A percentile compares a stretch with the other conserved stretches of the same genome.
These are phyloP conservation scores for Rhynchonycteris naso DNA, from an alignment of 2,797 vertebrate genomes.

Conservation along the genomic window DNA sequence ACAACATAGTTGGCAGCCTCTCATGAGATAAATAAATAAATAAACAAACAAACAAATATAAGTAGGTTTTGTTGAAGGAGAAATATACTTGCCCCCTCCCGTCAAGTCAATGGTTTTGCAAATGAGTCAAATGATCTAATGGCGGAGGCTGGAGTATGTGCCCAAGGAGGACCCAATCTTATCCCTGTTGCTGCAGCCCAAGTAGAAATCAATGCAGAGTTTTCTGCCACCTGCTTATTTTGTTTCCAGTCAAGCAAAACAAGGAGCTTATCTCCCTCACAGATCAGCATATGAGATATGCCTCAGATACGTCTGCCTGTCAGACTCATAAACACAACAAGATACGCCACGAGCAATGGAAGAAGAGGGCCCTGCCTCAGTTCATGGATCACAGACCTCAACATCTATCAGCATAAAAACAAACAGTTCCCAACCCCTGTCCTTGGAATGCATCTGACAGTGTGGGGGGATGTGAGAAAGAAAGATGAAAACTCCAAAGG, in stretches of 20 bases:
- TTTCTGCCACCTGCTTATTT: slow-evolving; percentile 71
- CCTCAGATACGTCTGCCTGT: slow-evolving; percentile 80
- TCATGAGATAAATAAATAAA: background rate
- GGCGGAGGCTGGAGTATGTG: background rate
- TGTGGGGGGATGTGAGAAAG: background rate
- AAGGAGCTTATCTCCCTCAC: slow-evolving; percentile 76
- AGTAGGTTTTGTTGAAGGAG: background rate
- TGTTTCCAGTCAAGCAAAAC: slow-evolving; percentile 78
- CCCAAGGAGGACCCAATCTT: background rate
- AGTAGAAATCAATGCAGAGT: slow-evolving; percentile 69
- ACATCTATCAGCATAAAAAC: slow-evolving; percentile 76
- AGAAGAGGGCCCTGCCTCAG: slow-evolving; percentile 36
- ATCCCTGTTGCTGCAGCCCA: background rate
- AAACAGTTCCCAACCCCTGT: slow-evolving; percentile 63
- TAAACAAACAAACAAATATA: background rate
- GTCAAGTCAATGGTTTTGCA: background rate
- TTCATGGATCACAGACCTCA: slow-evolving; percentile 70
- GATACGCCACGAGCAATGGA: slow-evolving; percentile 66
- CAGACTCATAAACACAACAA: slow-evolving; percentile 82
- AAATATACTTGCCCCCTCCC: background rate
- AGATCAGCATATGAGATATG: slow-evolving; percentile 83
- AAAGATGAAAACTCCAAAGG: background rate
- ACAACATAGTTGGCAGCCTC: background rate
- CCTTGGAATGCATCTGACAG: slow-evolving; percentile 35
- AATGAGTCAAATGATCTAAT: background rate